These are phyloP conservation scores for Pogonognathellus flavescens DNA, from an alignment of 1,140 invertebrate species.

Conservation along the genomic window DNA sequence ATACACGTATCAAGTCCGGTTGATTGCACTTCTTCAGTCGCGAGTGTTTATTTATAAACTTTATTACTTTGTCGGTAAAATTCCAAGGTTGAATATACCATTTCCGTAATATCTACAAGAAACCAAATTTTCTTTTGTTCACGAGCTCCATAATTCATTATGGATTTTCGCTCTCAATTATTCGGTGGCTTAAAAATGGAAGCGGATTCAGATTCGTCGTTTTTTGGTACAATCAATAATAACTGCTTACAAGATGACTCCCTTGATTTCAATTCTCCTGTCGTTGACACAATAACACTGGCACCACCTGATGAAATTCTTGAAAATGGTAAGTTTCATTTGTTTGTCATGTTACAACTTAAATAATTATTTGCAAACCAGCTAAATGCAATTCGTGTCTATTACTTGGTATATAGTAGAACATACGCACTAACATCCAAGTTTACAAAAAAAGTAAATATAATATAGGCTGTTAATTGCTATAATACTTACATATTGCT, in stretches of 20 bases:
- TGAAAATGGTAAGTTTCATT: constrained; percentile 4
- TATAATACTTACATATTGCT: neutral
- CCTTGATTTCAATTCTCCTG: constrained; percentile 13
- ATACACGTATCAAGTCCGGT: too few species aligned
- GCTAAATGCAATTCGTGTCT: neutral
- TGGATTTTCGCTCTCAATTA: constrained; percentile 38
- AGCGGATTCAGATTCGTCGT: constrained; percentile 51
- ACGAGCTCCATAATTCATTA: neutral
- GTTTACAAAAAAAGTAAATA: neutral
- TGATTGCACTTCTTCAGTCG: too few species aligned
- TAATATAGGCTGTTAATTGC: neutral
- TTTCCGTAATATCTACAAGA: neutral
- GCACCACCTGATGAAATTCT: neutral
- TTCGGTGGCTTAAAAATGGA: constrained; percentile 56
- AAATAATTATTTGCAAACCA: neutral
- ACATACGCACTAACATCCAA: neutral
- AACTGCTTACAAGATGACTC: constrained; percentile 23
- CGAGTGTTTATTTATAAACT: too few species aligned
- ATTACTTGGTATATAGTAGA: too few species aligned
- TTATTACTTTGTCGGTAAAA: too few species aligned
- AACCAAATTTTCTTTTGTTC: neutral
- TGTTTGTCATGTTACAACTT: neutral
- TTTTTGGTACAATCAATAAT: constrained; percentile 50
- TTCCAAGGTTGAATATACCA: too few species aligned
- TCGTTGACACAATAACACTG: constrained; percentile 12